Evolutionary conservation across 2,888 invertebrate species (phyloP), one percentile per base, ranked within the genome.

Genomic region (Amiota mariae): DNA sequence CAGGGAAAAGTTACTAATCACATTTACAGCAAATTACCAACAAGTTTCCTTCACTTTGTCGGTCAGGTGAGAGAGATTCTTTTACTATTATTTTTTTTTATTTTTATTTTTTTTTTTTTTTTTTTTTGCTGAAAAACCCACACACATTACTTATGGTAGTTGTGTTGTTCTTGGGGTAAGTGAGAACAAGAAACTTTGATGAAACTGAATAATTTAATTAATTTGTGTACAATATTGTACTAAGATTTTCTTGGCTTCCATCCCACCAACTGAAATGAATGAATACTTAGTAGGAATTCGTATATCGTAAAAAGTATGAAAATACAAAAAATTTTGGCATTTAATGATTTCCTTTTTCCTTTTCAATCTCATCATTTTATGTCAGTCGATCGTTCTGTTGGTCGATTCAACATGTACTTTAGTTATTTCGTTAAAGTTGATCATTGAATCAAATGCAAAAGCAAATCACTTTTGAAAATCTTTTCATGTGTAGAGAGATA

Each of bases 11-110:
- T 87, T 87, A 80, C 85, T 87, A 85, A 87, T 88, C 85, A 82
- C 85, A 87, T 88, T 88, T 86, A 77, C 81, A 82, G 80, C 85
- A 86, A 80, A 86, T 87, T 84, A 85, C 85, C 81, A 84, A 85
- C 81, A 85, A 84, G 80, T 83, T 85, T 85, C 81, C 75, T 78
- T 76, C 59, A 15, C 11, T 46, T 63, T 51, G 51, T 24, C 67
- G 66, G 36, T 64, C 54, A 71, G 63, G 71, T 71, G 71, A 13
- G 46, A 61, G 49, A 20, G 48, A 61, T 61, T 61, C 12, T 20
- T 59, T 57, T 54, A 48, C 10, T 51, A 8, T 10, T 13, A n/a
- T 36, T 46, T 68, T 20, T n/a, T n/a, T n/a, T n/a, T n/a, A n/a
- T n/a, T n/a, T n/a, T n/a, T n/a, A n/a, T n/a, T n/a, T n/a, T n/a